Base-by-base conservation (phyloP, 2,888 invertebrate genomes). In the Oxytorus armatus region DNA sequence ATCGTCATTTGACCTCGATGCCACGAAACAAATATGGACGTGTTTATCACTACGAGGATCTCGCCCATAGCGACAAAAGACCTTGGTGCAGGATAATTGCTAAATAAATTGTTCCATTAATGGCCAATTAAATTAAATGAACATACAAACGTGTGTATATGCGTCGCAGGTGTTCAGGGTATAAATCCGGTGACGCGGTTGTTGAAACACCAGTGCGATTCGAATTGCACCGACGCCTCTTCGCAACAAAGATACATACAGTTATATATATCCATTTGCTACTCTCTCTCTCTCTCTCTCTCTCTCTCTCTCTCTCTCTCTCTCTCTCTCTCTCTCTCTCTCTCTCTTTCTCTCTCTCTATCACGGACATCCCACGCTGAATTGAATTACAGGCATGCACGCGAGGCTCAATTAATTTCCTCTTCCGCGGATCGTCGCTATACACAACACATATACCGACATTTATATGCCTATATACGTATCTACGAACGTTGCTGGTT, bases 341-440 rank as follows among this genome's bases (percentile, higher is more conserved):
- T 25, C 21, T 65, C 49, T 49, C 33, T 36, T 61, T 49, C 47
- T 25, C 65, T 65, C 57, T 23, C 79, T 36, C 47, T 53, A 36
- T 55, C 25, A 55, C 61, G 53, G 33, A 70, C 42, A 49, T 33
- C 44, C 47, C 65, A 42, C 51, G n/a, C 75, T 36, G 75, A 79
- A 79, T 79, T 79, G 75, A 75, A 79, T 79, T 79, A 79, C 75
- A 55, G 69, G 33, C 33, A 57, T 70, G 75, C 75, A 79, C 75
- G 70, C 70, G 79, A 79, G 75, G 75, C 79, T 79, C 79, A 70
- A 79, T 79, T 79, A 75, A 79, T 79, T 79, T 79, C 75, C 75
- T 79, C 75, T 75, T 79, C 70, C 79, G 79, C 55, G 75, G 79
- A 75, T 75, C 75, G 70, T 75, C 75, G 49, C 69, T 57, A 14